These are phyloP conservation scores for Galagoides demidoff DNA, from an alignment of 2,797 vertebrate species.

Conservation along the genomic window DNA sequence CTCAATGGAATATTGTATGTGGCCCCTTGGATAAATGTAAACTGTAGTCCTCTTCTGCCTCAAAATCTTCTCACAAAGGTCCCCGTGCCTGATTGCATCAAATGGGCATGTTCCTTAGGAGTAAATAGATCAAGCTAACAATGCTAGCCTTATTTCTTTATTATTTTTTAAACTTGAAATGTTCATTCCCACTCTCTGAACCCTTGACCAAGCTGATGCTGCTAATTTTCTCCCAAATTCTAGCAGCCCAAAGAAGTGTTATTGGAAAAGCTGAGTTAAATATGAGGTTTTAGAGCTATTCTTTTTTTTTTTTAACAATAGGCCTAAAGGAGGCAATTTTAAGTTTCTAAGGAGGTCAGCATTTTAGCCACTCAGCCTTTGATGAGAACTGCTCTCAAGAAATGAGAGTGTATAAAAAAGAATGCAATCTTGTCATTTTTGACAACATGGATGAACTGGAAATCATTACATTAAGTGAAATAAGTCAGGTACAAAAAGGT, in stretches of 20 bases:
- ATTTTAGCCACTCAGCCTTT: not conserved
- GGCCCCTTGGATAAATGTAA: accelerated
- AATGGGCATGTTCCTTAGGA: not conserved
- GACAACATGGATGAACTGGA: not conserved
- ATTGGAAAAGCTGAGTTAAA: not conserved
- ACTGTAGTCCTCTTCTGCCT: not conserved
- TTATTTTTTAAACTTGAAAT: not conserved
- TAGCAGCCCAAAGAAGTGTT: not conserved
- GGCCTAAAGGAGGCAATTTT: not conserved
- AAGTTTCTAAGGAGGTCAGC: not conserved
- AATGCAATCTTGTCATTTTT: not conserved
- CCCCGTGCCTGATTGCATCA: not conserved
- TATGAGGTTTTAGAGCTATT: not conserved
- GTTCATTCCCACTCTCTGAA: not conserved
- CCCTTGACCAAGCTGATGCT: not conserved
- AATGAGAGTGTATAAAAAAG: not conserved
- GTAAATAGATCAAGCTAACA: not conserved
- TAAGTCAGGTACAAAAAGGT: not conserved
- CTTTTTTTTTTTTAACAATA: not conserved
- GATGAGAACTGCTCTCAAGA: not conserved
- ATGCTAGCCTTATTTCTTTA: not conserved
- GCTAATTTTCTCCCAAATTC: not conserved
- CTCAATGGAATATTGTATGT: not conserved
- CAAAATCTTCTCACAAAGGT: not conserved
- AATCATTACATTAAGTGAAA: not conserved